Conservation (phyloP, 2,888 invertebrate genomes). For the Athrips mouffetella region DNA sequence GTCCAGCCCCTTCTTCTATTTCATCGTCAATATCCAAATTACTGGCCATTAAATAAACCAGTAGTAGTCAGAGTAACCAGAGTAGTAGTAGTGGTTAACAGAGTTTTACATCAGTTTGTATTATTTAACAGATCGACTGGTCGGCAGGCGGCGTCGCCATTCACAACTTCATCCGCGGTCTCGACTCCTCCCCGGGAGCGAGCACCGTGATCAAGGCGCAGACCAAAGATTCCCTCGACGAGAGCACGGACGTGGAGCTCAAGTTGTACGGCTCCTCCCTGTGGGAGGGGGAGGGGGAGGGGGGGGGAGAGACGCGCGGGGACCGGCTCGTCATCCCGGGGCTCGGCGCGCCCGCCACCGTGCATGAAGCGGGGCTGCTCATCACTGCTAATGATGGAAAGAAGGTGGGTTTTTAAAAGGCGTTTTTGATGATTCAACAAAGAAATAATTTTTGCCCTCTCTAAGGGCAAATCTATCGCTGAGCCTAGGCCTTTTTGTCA, state of each 20-base stretch:
- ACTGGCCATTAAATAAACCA: too few species aligned
- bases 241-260: constrained; percentile 50
- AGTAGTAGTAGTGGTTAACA: too few species aligned
- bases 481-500: too few species aligned
- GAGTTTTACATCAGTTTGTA: too few species aligned
- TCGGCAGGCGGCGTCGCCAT: constrained; percentile 83
- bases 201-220: constrained; percentile 77
- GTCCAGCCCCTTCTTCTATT: too few species aligned
- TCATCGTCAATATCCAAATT: too few species aligned
- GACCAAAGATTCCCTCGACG: constrained; percentile 54
- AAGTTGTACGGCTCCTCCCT: constrained; percentile 88
- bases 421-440: too few species aligned
- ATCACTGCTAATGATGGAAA: constrained; percentile 89
- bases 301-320: too few species aligned
- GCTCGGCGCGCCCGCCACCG: constrained; percentile 78
- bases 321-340: constrained; percentile 80
- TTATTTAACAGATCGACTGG: constrained; percentile 81
- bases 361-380: constrained; percentile 88
- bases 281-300: constrained; percentile 77
- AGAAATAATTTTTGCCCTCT: too few species aligned
- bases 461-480: too few species aligned
- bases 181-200: constrained; percentile 97
- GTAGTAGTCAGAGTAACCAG: too few species aligned
- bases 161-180: constrained; percentile 95
- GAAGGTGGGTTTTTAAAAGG: constrained; percentile 75